Evolutionary conservation across 2,888 invertebrate genomes (phyloP), one percentile per base, ranked within the genome.

Genomic region (Trissonchulus latispiculum): DNA sequence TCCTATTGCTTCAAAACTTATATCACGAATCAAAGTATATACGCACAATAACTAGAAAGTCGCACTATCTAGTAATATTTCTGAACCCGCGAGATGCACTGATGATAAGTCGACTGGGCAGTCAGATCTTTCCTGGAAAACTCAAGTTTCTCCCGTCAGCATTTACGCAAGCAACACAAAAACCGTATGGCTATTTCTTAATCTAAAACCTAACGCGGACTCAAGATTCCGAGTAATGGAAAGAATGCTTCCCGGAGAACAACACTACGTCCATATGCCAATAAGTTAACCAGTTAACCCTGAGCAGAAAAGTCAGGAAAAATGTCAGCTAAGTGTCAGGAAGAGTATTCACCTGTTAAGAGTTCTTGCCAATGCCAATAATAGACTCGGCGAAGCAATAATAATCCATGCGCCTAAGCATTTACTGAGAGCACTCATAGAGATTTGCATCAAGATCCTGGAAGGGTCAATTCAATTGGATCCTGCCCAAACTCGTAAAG

Each of bases 331-430:
- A 8, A 48, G 8, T 15, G 36, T 68, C 31, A n/a, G 36, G 8
- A 68, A 8, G 15, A 68, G 36, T n/a, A 28, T 68, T 3, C 28
- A 36, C 28, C n/a, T 36, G 33, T 68, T 68, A 33, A 2, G 35
- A 33, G 33, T 68, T 3, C 36, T 68, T n/a, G 36, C n/a, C 3
- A 36, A 31, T 2, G 33, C 69, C 18, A 32, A 68, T 15, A 23
- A n/a, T 8, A 68, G n/a, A 68, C 28, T 68, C n/a, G 69, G n/a
- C 2, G n/a, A 18, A 68, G 69, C 36, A 15, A 36, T 68, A 31
- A 23, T 68, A 36, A 68, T n/a, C 31, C 3, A n/a, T n/a, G 69
- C 69, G 23, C 69, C 69, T 35, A 33, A 35, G 15, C 23, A 33
- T n/a, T 68, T 36, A 33, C 8, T 68, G 31, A 68, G 33, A 8